Evolutionary conservation across 2,888 invertebrate species (phyloP).

Genomic region (Temnothorax unifasciatus): DNA sequence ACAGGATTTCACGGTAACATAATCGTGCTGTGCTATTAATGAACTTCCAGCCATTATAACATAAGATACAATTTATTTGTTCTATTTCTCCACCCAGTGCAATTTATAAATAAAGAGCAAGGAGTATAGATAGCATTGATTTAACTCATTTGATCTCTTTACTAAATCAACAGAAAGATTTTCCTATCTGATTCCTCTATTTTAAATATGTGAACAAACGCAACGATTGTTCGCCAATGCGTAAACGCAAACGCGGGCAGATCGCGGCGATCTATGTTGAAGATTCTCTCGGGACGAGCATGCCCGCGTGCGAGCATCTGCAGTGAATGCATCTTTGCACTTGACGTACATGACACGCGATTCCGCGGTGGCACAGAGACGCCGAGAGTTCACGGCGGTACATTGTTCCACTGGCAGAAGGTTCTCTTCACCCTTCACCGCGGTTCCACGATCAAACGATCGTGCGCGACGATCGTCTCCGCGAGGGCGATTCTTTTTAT

Average conservation of each 20-base stretch:
- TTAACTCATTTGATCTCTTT: neutral
- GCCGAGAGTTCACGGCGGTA: slow-evolving; percentile 82
- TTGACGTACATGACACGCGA: slow-evolving; percentile 82
- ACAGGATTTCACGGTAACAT: neutral
- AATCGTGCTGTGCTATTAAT: slow-evolving; percentile 4
- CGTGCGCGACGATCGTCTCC: slow-evolving; percentile 32
- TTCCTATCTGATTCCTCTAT: neutral
- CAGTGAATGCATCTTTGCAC: slow-evolving; percentile 83
- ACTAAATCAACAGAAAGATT: neutral
- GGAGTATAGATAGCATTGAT: neutral
- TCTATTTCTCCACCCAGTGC: neutral
- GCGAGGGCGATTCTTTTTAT: slow-evolving; percentile 17
- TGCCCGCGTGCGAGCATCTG: slow-evolving; percentile 67
- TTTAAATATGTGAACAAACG: neutral
- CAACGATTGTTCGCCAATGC: neutral
- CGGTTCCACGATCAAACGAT: slow-evolving; percentile 39
- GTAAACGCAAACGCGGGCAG: neutral
- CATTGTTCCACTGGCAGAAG: slow-evolving; percentile 83
- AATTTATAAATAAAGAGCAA: neutral
- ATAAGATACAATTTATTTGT: neutral
- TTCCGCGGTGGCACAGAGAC: slow-evolving; percentile 77
- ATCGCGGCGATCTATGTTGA: slow-evolving; percentile 12
- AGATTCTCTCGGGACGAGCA: slow-evolving; percentile 19
- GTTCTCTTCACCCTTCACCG: slow-evolving; percentile 48
- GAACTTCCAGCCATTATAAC: neutral